Conservation (phyloP, 1,140 invertebrate genomes). For the Rhagoletis pomonella region DNA sequence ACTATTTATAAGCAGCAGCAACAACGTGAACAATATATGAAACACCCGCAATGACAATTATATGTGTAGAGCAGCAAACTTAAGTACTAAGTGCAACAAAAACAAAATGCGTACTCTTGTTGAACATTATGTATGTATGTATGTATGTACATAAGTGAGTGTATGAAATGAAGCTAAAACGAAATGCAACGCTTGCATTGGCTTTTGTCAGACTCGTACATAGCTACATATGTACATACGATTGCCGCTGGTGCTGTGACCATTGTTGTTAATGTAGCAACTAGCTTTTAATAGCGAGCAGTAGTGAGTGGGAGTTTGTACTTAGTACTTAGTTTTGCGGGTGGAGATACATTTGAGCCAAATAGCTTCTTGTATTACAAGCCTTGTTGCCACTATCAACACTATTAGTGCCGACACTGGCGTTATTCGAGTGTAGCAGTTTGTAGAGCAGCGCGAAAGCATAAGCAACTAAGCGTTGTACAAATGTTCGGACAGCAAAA, state of each 20-base stretch:
- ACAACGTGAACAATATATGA: neutral
- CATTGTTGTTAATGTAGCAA: neutral
- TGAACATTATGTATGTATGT: neutral
- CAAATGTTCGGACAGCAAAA: no score
- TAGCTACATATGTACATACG: neutral
- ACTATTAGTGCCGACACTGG: neutral
- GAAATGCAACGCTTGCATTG: no score
- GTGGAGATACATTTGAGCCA: neutral
- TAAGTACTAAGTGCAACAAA: neutral
- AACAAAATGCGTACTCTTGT: conserved; percentile 27
- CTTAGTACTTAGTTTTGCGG: no score
- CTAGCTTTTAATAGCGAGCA: neutral
- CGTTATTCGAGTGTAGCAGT: neutral
- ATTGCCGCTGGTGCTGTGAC: neutral
- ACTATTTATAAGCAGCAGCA: neutral
- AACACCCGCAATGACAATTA: conserved; percentile 40
- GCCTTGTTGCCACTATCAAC: conserved; percentile 29
- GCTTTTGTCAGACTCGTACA: no score
- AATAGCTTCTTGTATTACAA: conserved; percentile 6
- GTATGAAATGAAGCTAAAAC: neutral
- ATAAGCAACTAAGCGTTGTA: no score
- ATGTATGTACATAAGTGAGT: neutral
- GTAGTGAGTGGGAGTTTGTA: neutral
- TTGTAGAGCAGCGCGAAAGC: neutral
- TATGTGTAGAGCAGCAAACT: neutral